These are phyloP conservation scores for Buathra laborator DNA, from an alignment of 2,888 invertebrate species.

Conservation along the genomic window DNA sequence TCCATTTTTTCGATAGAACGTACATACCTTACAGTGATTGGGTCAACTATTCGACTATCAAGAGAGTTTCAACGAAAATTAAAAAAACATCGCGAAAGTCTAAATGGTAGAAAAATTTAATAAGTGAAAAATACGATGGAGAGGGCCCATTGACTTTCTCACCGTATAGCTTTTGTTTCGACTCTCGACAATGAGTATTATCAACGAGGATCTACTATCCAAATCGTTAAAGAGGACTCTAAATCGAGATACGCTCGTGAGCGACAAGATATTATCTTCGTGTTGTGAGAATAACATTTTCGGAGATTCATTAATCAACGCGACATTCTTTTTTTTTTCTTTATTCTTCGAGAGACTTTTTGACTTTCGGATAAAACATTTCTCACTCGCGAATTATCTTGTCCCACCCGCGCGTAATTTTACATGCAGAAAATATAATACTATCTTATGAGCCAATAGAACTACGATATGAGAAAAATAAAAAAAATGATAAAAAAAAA, in stretches of 20 bases:
- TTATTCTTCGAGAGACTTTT: no score
- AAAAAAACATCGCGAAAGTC: no score
- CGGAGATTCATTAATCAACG: no score
- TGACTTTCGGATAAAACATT: conserved; percentile 18
- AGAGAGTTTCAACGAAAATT: not conserved
- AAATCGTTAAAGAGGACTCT: conserved; percentile 31
- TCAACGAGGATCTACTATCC: conserved; percentile 54
- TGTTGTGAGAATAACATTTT: not conserved
- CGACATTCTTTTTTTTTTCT: no score
- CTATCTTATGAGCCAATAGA: conserved; percentile 61
- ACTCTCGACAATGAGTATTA: no score
- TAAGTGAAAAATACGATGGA: conserved; percentile 72
- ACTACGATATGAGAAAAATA: conserved; percentile 59
- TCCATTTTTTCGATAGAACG: not conserved
- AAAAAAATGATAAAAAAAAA: conserved; percentile 28
- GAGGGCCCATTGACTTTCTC: conserved; percentile 27
- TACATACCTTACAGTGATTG: not conserved
- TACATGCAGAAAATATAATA: no score
- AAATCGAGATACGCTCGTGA: conserved; percentile 40
- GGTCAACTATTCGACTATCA: no score
- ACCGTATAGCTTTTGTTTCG: not conserved
- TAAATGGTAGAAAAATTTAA: no score
- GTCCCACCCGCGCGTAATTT: no score
- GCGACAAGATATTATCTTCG: conserved; percentile 28
- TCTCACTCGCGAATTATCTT: no score